Base-by-base conservation (phyloP, 2,113 vertebrate species). In the Melanerpes aurifrons region DNA sequence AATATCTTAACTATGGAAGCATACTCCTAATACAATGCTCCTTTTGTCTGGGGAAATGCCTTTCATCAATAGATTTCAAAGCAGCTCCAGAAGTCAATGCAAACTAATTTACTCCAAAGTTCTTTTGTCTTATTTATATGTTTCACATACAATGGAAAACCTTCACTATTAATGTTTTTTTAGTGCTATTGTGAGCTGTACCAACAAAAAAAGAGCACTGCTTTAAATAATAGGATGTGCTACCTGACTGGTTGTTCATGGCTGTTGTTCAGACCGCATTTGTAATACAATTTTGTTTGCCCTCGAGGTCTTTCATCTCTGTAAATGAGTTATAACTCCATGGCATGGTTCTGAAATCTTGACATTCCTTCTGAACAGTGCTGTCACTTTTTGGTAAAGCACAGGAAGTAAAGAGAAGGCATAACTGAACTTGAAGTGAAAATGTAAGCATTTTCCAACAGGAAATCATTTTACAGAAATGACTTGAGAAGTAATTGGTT, bases 21-120 rank as follows among this genome's bases (percentile, higher is more conserved):
- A 32, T 70, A 10, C 47, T 68, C 31, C 69, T 96, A 82, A 61
- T 54, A 83, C 64, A 95, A 24, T 78, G 16, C 25, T 86, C 13
- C 43, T 82, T 86, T 80, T 94, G 73, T 95, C 73, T 86, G 77
- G 20, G 48, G 20, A 90, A 86, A 58, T 62, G 58, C 22, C 29
- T 94, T 88, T 96, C 37, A 82, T 89, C 77, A 81, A 1, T 13
- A 92, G 66, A 62, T 92, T 94, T 90, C 90, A 94, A 69, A 94
- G 77, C 66, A 84, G 31, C 62, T 93, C 86, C 62, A 14, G 69
- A 96, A 94, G 82, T 83, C 70, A 69, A 6, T 92, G 94, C 1
- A 2, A 69, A 75, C 25, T 83, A 61, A 92, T 87, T 92, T 80
- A 62, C 28, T 86, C 22, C n/a, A 1, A 73, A 89, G 58, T 83